A percentile compares a stretch with the other conserved stretches of the same genome.
phyloP scores from a whole-genome alignment of 2,888 invertebrate species.

The Epinotia bilunana region DNA sequence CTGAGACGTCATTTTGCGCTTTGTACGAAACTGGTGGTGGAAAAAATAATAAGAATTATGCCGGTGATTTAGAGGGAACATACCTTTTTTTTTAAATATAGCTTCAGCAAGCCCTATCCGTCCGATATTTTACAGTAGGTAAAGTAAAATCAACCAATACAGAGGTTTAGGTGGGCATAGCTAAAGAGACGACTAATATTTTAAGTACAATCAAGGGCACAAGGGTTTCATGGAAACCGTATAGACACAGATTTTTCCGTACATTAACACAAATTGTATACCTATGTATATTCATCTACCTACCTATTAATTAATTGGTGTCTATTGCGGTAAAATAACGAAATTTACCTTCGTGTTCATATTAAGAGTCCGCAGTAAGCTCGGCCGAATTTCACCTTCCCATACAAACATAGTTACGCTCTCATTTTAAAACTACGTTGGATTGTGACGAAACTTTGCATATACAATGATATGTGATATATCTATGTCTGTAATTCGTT shows the following conservation, averaged over 20 bases:
- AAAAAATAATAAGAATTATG: constrained; percentile 65
- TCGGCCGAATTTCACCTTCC: too few relatives aligned
- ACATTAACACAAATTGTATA: too few relatives aligned
- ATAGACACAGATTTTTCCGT: not conserved
- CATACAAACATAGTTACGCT: too few relatives aligned
- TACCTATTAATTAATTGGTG: not conserved
- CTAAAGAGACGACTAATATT: not conserved
- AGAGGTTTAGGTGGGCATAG: not conserved
- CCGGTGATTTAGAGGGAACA: constrained; percentile 23
- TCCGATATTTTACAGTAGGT: not conserved
- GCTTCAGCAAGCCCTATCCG: not conserved
- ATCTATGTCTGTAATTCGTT: too few relatives aligned
- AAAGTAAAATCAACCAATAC: not conserved
- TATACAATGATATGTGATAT: too few relatives aligned
- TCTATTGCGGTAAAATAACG: not conserved
- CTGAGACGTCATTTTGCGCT: constrained; percentile 76
- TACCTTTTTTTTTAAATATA: not conserved
- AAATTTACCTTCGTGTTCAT: constrained; percentile 10
- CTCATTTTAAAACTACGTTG: too few relatives aligned
- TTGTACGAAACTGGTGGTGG: constrained; percentile 67
- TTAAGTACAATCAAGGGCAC: not conserved
- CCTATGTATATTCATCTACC: not conserved
- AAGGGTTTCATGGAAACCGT: not conserved
- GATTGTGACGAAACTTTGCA: too few relatives aligned
- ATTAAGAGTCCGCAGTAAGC: too few relatives aligned